These are phyloP conservation scores for Girardia tigrina DNA, from an alignment of 2,888 invertebrate species.

Conservation along the genomic window DNA sequence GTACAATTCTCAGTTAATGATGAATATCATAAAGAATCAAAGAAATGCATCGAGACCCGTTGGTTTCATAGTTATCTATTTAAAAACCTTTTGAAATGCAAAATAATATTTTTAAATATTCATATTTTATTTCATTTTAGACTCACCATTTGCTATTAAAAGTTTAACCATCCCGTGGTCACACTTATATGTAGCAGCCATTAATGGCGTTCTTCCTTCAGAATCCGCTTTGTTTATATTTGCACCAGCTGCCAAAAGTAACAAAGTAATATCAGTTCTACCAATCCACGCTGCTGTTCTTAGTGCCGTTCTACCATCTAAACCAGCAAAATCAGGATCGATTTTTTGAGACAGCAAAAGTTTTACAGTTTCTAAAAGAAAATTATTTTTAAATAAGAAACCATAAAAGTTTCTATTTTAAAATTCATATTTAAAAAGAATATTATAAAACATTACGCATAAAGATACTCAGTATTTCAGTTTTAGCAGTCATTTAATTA, in stretches of 20 bases:
- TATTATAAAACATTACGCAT: no score
- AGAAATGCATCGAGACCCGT: no score
- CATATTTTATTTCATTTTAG: no score
- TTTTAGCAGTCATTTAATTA: no score
- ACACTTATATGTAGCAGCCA: slow-evolving; percentile 57
- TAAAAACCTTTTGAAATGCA: no score
- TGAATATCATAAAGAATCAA: no score
- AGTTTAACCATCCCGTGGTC: slow-evolving; percentile 26
- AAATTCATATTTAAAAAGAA: no score
- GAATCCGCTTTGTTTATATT: slow-evolving; percentile 67
- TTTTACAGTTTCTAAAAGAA: slow-evolving; percentile 49
- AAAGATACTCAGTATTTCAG: no score
- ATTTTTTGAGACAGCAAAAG: slow-evolving; percentile 40
- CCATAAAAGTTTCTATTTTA: no score
- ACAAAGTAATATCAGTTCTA: slow-evolving; percentile 57
- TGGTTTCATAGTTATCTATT: no score
- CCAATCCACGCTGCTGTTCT: slow-evolving; percentile 64
- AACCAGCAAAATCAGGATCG: slow-evolving; percentile 51
- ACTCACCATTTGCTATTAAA: slow-evolving; percentile 54
- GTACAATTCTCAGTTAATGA: no score
- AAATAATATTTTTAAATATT: no score
- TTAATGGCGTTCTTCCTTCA: slow-evolving; percentile 36
- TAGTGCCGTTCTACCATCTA: slow-evolving; percentile 76
- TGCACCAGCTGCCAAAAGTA: slow-evolving; percentile 63
- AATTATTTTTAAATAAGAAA: background rate